Base-by-base conservation (phyloP, 2,888 invertebrate species). In the Drosophila subsilvestris region DNA sequence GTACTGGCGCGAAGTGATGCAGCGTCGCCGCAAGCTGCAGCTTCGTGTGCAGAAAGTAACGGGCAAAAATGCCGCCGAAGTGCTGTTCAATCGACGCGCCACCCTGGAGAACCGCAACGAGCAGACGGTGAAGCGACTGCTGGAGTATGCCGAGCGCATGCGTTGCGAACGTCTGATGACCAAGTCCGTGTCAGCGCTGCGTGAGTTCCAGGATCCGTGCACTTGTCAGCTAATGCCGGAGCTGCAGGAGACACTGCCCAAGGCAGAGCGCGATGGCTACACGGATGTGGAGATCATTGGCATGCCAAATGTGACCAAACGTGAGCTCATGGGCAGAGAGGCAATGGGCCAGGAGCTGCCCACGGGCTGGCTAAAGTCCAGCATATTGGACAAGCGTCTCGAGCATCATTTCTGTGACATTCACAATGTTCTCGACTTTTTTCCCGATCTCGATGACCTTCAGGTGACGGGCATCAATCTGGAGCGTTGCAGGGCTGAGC, bases 61-160 rank as follows among this genome's bases (percentile, higher is more conserved):
- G 0, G 78, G 80, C 1, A 90, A 90, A 17, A 22, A 22, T 1
- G 60, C 80, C 1, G 67, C 74, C 0, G 76, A 81, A 8, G 73
- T 91, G 43, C 73, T 90, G 1, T 89, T 89, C 55, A 90, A 90
- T 75, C 86, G 86, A 3, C 67, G 75, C 6, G 69, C 69, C 0
- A 91, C 90, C 0, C 54, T 88, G 2, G 87, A 90, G 14, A 79
- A 90, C 20, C 80, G 88, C 9, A 78, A 90, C 51, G 87, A 80
- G 54, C 78, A 86, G 61, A 90, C 78, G 1, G 67, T 90, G 2
- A 65, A 82, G 27, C 89, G 83, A 2, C 9, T 90, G 1, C 43
- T 90, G 59, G 90, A 89, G 66, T 90, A 81, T 43, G 89, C 90
- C 0, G 81, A 86, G 0, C 83, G 91, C 25, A 54, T 90, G 65